Base-by-base conservation (phyloP, 2,113 vertebrate genomes). In the Ictalurus punctatus region DNA sequence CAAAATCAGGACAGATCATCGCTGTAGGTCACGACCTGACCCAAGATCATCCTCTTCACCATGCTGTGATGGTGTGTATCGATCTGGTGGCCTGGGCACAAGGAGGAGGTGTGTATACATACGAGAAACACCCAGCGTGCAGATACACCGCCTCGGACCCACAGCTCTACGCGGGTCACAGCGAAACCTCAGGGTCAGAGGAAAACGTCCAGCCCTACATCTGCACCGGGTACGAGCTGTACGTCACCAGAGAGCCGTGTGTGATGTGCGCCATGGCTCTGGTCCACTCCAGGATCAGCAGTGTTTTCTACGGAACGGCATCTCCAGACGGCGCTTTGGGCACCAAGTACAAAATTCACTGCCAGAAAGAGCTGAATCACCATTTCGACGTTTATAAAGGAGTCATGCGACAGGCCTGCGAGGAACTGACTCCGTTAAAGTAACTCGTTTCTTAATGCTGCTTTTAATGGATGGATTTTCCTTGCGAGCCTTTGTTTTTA, bases 201-300 rank as follows among this genome's bases (percentile, higher is more conserved):
- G 82, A 63, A 0, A 78, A 90, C 0, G 44, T 89, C 3, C 90
- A 93, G 79, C 96, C 97, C 0, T 98, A 98, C 59, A 96, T 98
- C 40, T 98, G 97, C 92, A 98, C 96, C 0, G 96, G 97, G 0
- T 97, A 96, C 0, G 97, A 98, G 89, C 92, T 98, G 9, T 98
- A 97, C 0, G 88, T 98, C 40, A 98, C 97, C 21, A 91, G 96
- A 0, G 97, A 98, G 84, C 97, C 97, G 0, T 98, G 97, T 0
- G 89, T 95, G 0, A 97, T 98, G 97, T 98, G 97, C 0, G 95
- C 97, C 83, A 98, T 98, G 97, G 97, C 97, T 0, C 91, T 98
- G 61, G 95, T 98, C 1, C 97, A 98, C 86, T 97, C 97, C 0
- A 94, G 97, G 40, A 95, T 98, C 13, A 95, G 93, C 7, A 91